A percentile compares a stretch with the other conserved stretches of the same genome.
These are phyloP conservation scores for Trissoscelio sp. DNA, from an alignment of 2,888 invertebrate species.

Conservation along the genomic window DNA sequence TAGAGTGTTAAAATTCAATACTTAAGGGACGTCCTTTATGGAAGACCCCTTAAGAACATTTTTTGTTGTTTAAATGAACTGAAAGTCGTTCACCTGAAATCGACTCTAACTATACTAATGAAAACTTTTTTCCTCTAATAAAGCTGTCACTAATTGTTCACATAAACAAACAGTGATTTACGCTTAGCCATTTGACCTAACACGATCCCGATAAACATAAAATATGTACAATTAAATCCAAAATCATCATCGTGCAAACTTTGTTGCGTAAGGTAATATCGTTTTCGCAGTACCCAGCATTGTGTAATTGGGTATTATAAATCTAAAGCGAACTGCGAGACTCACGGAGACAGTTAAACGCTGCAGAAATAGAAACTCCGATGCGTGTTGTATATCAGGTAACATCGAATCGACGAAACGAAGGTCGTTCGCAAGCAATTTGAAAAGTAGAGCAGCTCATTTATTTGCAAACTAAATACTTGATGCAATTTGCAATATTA, in stretches of 20 bases:
- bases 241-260: not conserved
- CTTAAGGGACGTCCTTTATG: too few relatives aligned
- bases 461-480: conserved; percentile 58
- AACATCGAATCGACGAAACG: conserved; percentile 51
- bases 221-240: not conserved
- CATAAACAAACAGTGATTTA: too few relatives aligned
- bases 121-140: too few relatives aligned
- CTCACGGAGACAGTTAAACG: conserved; percentile 32
- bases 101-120: too few relatives aligned
- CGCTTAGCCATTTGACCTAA: not conserved
- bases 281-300: conserved; percentile 11
- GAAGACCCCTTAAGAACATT: too few relatives aligned
- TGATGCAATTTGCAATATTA: conserved; percentile 51
- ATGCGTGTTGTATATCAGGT: conserved; percentile 27
- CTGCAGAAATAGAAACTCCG: conserved; percentile 56
- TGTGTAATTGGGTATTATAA: conserved; percentile 26
- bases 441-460: conserved; percentile 59
- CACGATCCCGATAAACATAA: not conserved
- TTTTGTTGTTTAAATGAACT: too few relatives aligned
- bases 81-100: too few relatives aligned
- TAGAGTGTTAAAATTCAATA: too few relatives aligned
- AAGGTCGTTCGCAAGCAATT: conserved; percentile 56
- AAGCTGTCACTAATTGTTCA: too few relatives aligned
- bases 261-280: conserved; percentile 13
- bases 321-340: conserved; percentile 17